phyloP scores from a whole-genome alignment of 2,797 vertebrate genomes.

The Periparus ater region DNA sequence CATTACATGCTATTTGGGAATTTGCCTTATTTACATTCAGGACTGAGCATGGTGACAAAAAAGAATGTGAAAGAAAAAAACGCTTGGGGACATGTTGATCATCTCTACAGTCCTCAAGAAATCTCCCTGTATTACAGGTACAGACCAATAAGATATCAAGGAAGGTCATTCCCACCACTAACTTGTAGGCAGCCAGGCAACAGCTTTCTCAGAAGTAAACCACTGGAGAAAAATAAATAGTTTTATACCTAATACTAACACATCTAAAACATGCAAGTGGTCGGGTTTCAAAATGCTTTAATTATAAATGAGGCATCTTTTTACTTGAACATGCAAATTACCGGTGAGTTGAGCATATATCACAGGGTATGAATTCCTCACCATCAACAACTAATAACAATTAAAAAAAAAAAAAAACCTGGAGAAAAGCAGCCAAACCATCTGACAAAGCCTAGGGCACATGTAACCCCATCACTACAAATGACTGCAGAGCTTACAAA shows the following conservation, averaged over 20 bases:
- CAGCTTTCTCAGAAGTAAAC: background rate
- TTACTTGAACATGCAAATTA: slow-evolving; percentile 24
- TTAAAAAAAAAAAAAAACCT: background rate
- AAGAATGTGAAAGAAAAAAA: background rate
- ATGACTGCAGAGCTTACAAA: slow-evolving; percentile 70
- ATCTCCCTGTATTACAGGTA: background rate
- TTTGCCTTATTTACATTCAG: background rate
- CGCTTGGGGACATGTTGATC: background rate
- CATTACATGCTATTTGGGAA: background rate
- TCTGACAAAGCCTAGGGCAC: slow-evolving; percentile 72
- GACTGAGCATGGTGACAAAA: background rate
- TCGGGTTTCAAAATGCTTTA: slow-evolving; percentile 13
- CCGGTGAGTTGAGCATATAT: background rate
- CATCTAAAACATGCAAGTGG: background rate
- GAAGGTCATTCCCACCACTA: background rate
- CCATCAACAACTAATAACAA: slow-evolving; percentile 31
- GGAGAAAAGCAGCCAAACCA: slow-evolving; percentile 65
- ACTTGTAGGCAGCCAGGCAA: background rate
- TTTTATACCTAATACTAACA: background rate
- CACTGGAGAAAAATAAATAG: background rate
- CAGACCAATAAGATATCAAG: background rate
- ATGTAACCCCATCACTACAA: slow-evolving; percentile 66
- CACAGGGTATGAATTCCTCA: slow-evolving; percentile 14
- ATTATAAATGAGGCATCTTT: slow-evolving; percentile 6
- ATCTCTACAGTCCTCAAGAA: background rate